phyloP scores from a whole-genome alignment of 2,888 invertebrate genomes.

The Hemicrepidius hirtus region DNA sequence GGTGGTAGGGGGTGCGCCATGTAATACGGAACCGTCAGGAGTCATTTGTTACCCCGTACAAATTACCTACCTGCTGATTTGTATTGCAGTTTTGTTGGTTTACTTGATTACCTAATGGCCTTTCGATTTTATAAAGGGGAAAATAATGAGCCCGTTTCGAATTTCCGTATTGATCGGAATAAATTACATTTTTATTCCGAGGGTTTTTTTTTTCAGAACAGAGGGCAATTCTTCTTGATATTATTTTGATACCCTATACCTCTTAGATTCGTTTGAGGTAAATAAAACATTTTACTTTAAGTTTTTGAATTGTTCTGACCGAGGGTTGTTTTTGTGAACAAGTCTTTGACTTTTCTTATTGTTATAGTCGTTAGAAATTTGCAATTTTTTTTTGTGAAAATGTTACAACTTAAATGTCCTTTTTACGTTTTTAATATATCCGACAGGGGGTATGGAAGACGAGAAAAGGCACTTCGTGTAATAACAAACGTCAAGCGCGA shows the following conservation, averaged over 20 bases:
- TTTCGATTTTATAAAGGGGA: constrained; percentile 41
- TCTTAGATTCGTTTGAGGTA: too few species aligned
- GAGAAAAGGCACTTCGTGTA: constrained; percentile 22
- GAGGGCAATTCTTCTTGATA: constrained; percentile 4
- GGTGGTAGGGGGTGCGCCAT: constrained; percentile 42
- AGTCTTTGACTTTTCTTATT: too few species aligned
- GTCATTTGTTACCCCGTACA: constrained; percentile 50
- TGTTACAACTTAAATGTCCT: constrained; percentile 12
- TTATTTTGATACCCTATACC: constrained; percentile 11
- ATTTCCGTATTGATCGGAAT: constrained; percentile 30
- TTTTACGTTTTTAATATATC: constrained; percentile 25
- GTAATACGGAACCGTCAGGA: constrained; percentile 48
- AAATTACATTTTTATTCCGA: constrained; percentile 35
- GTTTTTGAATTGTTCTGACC: too few species aligned
- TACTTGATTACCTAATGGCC: constrained; percentile 43
- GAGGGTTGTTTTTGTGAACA: too few species aligned
- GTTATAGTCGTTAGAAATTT: too few species aligned
- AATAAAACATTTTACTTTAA: too few species aligned
- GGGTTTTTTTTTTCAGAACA: constrained; percentile 9
- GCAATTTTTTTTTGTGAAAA: not conserved
- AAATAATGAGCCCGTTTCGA: constrained; percentile 39
- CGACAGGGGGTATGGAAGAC: constrained; percentile 10
- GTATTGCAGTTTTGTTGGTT: constrained; percentile 48
- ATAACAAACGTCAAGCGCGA: constrained; percentile 39
- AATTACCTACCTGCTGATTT: constrained; percentile 53